These are phyloP conservation scores for Eriosoma lanigerum DNA, from an alignment of 1,140 invertebrate genomes.

Conservation along the genomic window DNA sequence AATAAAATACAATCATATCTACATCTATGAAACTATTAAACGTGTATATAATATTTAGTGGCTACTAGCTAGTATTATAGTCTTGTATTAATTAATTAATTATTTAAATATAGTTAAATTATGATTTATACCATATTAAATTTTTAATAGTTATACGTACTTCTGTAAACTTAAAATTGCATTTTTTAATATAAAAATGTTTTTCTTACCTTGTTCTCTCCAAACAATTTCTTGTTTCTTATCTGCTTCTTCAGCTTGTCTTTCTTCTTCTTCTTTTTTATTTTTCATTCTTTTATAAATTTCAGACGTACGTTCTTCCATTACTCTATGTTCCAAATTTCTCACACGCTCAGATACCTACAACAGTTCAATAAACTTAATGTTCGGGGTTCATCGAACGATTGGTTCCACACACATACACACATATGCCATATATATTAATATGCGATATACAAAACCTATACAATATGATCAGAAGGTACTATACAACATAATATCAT, in stretches of 20 bases:
- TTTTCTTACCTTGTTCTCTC: conserved; percentile 64
- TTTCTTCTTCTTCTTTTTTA: conserved; percentile 61
- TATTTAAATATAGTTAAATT: too few species aligned
- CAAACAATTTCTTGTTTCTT: conserved; percentile 63
- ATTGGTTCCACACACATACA: conserved; percentile 32
- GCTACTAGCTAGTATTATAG: too few species aligned
- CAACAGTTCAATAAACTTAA: conserved; percentile 42
- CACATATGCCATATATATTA: conserved; percentile 1
- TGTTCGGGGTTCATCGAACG: conserved; percentile 40
- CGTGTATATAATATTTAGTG: too few species aligned
- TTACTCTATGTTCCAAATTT: conserved; percentile 66
- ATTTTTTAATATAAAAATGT: too few species aligned
- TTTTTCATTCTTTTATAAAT: conserved; percentile 63
- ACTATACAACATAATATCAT: not conserved
- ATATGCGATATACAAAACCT: not conserved
- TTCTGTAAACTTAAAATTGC: too few species aligned
- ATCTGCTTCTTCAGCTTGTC: conserved; percentile 64
- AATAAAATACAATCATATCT: too few species aligned
- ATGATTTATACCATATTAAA: too few species aligned
- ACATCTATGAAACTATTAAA: too few species aligned
- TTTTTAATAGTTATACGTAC: too few species aligned
- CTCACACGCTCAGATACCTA: conserved; percentile 63
- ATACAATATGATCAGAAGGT: conserved; percentile 39
- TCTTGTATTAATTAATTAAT: too few species aligned
- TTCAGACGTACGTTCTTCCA: conserved; percentile 64